phyloP scores from a whole-genome alignment of 1,140 invertebrate genomes.

The Hycleus cichorii region DNA sequence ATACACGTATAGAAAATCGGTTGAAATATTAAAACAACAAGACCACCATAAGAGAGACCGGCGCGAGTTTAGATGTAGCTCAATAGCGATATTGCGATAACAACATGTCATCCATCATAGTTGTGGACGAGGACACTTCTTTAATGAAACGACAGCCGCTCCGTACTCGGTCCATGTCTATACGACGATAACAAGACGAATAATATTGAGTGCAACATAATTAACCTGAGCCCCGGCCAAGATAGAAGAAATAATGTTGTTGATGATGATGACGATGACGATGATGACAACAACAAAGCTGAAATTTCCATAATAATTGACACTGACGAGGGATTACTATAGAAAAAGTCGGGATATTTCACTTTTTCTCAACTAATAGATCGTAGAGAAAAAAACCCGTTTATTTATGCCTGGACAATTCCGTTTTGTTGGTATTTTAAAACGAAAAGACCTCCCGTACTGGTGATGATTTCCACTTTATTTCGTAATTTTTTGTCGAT shows the following conservation, averaged over 20 bases:
- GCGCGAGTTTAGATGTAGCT: conserved; percentile 14
- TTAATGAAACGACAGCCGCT: conserved; percentile 35
- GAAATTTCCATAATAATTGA: neutral
- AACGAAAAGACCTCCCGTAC: too few species aligned
- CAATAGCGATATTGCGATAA: conserved; percentile 28
- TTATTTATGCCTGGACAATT: too few species aligned
- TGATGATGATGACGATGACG: neutral
- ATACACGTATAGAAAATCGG: neutral
- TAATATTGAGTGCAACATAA: conserved; percentile 31
- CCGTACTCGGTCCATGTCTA: conserved; percentile 27
- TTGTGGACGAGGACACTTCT: conserved; percentile 28
- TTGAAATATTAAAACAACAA: neutral
- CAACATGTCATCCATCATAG: conserved; percentile 33
- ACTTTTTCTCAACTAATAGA: too few species aligned
- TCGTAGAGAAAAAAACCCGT: too few species aligned
- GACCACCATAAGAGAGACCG: conserved; percentile 13
- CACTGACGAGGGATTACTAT: conserved; percentile 2
- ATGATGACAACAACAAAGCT: neutral
- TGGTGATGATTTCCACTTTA: too few species aligned
- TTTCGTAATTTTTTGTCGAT: too few species aligned
- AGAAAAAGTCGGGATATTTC: too few species aligned
- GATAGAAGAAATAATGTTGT: too few species aligned
- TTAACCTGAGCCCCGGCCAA: conserved; percentile 9
- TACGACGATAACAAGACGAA: conserved; percentile 25
- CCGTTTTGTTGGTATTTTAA: too few species aligned